Evolutionary conservation across 2,888 invertebrate genomes (phyloP).

Genomic region (Chrysina gloriosa): DNA sequence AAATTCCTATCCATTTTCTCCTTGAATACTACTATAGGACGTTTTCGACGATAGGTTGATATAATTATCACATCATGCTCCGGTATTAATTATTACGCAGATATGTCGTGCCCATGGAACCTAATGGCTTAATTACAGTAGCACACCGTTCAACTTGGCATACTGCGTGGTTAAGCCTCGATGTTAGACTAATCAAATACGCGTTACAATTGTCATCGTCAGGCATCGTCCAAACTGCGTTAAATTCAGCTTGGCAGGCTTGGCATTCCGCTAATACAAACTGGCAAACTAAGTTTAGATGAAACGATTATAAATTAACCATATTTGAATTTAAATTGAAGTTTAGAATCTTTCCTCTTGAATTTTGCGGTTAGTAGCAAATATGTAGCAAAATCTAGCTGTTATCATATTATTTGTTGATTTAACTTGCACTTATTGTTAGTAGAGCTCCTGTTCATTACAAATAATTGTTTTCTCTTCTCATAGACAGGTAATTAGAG

Average conservation of each 20-base stretch:
- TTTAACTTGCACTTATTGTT: too few relatives aligned
- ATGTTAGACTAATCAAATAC: constrained; percentile 53
- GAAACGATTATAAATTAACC: constrained; percentile 57
- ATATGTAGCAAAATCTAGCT: constrained; percentile 53
- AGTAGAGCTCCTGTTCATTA: too few relatives aligned
- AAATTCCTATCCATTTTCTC: too few relatives aligned
- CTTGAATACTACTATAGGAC: background rate
- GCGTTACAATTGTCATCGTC: constrained; percentile 58
- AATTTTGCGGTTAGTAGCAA: constrained; percentile 55
- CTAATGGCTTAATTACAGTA: constrained; percentile 34
- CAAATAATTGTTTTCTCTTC: too few relatives aligned
- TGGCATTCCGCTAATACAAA: background rate
- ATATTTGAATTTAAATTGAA: constrained; percentile 60
- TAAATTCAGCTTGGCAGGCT: constrained; percentile 42
- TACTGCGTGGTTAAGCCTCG: constrained; percentile 40
- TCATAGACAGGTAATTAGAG: too few relatives aligned
- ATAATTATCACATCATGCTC: constrained; percentile 37
- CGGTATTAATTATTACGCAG: constrained; percentile 33
- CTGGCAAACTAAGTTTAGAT: constrained; percentile 49
- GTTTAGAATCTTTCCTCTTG: constrained; percentile 59
- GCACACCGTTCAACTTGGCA: constrained; percentile 29
- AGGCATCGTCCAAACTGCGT: constrained; percentile 50
- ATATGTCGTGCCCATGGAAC: constrained; percentile 29
- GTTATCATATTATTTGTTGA: too few relatives aligned
- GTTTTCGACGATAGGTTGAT: constrained; percentile 15